A percentile compares a stretch with the other conserved stretches of the same genome.
Conservation (phyloP, 2,113 vertebrate genomes). For the Lates calcarifer region DNA sequence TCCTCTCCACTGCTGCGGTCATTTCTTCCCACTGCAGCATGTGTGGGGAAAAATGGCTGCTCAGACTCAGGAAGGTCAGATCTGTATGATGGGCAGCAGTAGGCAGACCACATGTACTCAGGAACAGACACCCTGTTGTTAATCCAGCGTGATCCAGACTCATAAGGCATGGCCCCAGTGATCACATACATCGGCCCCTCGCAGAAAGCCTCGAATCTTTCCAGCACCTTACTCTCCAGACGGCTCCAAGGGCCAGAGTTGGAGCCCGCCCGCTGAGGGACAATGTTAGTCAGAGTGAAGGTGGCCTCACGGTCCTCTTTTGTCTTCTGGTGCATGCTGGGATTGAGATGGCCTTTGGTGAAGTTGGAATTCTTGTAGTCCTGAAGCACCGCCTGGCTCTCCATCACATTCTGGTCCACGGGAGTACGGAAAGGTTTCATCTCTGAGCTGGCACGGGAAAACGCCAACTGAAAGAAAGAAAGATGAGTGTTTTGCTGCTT, state of each 20-base stretch:
- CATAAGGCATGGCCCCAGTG: constrained; percentile 72
- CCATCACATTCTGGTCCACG: constrained; percentile 73
- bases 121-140: constrained; percentile 75
- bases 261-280: constrained; percentile 83
- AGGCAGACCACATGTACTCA: constrained; percentile 83
- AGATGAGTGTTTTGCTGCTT: not conserved
- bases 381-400: constrained; percentile 72
- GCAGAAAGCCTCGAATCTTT: constrained; percentile 50
- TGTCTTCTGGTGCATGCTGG: constrained; percentile 78
- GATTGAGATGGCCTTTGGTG: constrained; percentile 85
- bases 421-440: constrained; percentile 54
- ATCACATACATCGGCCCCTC: constrained; percentile 68
- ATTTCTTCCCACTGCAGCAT: constrained; percentile 78
- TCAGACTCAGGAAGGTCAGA: constrained; percentile 6
- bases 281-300: constrained; percentile 88
- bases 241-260: constrained; percentile 80
- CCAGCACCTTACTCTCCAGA: constrained; percentile 69
- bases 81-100: constrained; percentile 75
- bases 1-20: constrained; percentile 65
- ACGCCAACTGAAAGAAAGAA: constrained; percentile 62
- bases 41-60: constrained; percentile 61
- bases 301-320: constrained; percentile 73
- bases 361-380: constrained; percentile 73
- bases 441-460: constrained; percentile 58
- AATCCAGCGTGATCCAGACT: constrained; percentile 41